These are phyloP conservation scores for Tetragnatha montana DNA, from an alignment of 2,888 invertebrate species.

Conservation along the genomic window DNA sequence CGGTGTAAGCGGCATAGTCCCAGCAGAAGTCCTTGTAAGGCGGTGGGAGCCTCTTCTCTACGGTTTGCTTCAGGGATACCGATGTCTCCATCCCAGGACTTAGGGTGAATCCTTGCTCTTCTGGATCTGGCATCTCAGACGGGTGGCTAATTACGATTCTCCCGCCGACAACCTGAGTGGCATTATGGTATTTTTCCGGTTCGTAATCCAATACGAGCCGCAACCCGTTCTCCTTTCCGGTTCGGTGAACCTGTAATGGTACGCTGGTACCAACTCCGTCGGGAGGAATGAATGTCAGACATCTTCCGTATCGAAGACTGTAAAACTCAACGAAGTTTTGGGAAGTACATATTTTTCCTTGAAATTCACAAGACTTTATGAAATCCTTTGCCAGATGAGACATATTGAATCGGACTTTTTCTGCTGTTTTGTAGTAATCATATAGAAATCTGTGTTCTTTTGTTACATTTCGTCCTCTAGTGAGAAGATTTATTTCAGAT, in stretches of 20 bases:
- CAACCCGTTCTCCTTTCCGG: slow-evolving; percentile 16
- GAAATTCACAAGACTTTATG: slow-evolving; percentile 30
- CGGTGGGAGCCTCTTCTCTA: slow-evolving; percentile 4
- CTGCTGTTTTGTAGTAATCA: neutral
- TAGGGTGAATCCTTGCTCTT: slow-evolving; percentile 33
- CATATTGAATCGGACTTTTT: neutral
- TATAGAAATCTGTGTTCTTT: neutral
- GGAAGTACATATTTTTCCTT: slow-evolving; percentile 6
- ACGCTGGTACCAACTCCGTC: neutral
- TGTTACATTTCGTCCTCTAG: neutral
- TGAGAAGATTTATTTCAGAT: neutral
- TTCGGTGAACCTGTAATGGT: neutral
- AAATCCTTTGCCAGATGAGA: neutral
- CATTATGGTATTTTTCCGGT: slow-evolving; percentile 31
- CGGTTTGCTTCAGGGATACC: slow-evolving; percentile 6
- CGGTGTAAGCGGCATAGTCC: neutral
- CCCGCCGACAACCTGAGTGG: slow-evolving; percentile 69
- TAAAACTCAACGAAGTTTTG: slow-evolving; percentile 16
- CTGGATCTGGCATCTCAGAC: slow-evolving; percentile 48
- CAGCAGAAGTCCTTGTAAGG: slow-evolving; percentile 38
- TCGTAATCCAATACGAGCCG: slow-evolving; percentile 61
- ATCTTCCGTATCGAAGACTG: slow-evolving; percentile 51
- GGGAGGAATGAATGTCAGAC: slow-evolving; percentile 34
- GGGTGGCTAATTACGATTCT: slow-evolving; percentile 70
- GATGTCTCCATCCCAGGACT: slow-evolving; percentile 46